Base-by-base conservation (phyloP, 2,888 invertebrate genomes). In the Hypomecis punctinalis region DNA sequence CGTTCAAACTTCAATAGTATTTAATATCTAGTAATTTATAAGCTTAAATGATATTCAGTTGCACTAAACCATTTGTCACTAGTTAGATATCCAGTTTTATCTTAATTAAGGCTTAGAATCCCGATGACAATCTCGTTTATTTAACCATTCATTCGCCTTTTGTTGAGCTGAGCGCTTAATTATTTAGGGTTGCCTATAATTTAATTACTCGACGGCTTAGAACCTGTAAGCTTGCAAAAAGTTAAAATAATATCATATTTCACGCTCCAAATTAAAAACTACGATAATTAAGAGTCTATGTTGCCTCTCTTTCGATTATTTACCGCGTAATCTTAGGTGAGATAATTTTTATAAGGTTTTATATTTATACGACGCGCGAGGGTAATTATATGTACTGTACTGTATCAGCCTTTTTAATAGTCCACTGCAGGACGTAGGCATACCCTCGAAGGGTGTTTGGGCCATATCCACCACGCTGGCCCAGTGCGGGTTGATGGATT, bases 101-200 rank as follows among this genome's bases (percentile, higher is more conserved):
- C 64, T 67, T 71, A 70, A 74, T 73, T 69, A 73, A 61, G 63
- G 59, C 54, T 65, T 63, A 66, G 61, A 66, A 65, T 66, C 48
- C 49, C 67, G 73, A 70, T 69, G 71, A 68, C 64, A 71, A 74
- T 74, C 69, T 70, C 63, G 58, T 72, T 69, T 63, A 70, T 69
- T 67, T 67, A 69, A 66, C 66, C 68, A 72, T 74, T 68, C 66
- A 68, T 70, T 69, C 67, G 70, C 68, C 71, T 68, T 72, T 73
- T 71, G 72, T 74, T 66, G 64, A 69, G 71, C 52, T 66, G 61
- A 67, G 59, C 57, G 62, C 62, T 69, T 71, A 73, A 68, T 69
- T 71, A 69, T 67, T 67, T 69, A 68, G 48, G 67, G 58, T 61
- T 55, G 58, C 60, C 59, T 64, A 60, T 23, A n/a, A 23, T 67